A percentile compares a stretch with the other conserved stretches of the same genome.
These are phyloP conservation scores for Ptychodera flava DNA, from an alignment of 35 echinoderm and acorn worm genomes.

Conservation along the genomic window DNA sequence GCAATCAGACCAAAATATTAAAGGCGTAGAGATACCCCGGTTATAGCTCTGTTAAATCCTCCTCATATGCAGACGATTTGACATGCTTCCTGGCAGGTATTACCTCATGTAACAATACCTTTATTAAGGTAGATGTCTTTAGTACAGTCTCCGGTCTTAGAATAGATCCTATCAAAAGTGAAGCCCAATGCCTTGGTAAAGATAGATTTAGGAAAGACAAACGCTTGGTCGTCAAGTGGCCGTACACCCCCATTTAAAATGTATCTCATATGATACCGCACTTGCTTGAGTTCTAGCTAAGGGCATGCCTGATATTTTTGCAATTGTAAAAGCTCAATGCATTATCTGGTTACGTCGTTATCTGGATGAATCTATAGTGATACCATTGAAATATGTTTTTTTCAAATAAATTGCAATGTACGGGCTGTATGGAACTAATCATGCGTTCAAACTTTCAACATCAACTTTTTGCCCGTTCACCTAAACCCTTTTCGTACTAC, in stretches of 20 bases:
- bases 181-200: background rate
- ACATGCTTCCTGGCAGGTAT: background rate
- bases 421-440: background rate
- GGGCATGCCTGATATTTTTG: background rate
- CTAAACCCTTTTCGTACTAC: too few relatives aligned
- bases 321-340: background rate
- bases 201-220: conserved; percentile 1
- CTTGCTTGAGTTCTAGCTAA: background rate
- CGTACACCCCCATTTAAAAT: background rate
- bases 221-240: background rate
- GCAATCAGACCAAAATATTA: background rate
- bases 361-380: background rate
- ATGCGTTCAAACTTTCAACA: background rate
- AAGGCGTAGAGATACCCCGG: background rate
- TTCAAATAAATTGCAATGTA: background rate
- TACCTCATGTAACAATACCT: background rate
- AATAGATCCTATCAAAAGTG: background rate
- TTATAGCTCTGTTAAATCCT: background rate
- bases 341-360: background rate
- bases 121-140: background rate
- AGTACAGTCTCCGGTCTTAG: background rate
- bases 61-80: background rate
- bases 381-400: background rate
- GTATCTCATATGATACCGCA: background rate
- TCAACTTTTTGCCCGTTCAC: too few relatives aligned